Base-by-base conservation (phyloP, 2,113 vertebrate genomes). In the Stegostoma tigrinum region DNA sequence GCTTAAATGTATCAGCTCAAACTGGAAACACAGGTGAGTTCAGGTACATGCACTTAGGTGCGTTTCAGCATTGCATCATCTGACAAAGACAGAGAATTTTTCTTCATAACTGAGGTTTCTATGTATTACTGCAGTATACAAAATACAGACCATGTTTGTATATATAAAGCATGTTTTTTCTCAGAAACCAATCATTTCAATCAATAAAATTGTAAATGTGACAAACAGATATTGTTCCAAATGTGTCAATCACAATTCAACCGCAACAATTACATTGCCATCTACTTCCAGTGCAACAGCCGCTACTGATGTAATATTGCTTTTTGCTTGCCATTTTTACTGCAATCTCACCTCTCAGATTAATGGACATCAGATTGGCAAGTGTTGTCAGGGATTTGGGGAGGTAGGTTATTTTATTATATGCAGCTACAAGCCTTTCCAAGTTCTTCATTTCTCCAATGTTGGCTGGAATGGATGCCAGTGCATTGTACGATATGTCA, bases 401-500 rank as follows among this genome's bases (percentile, higher is more conserved):
- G 38, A 98, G 96, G 85, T 96, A 45, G 94, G 1, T 61, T 87
- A 97, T 97, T 83, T 85, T 94, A 95, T 97, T 97, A 93, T 97
- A 96, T 64, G 86, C 72, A 90, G 97, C 97, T 27, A 96, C 95
- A 91, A 98, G 96, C 95, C 1, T 96, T 96, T 96, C 85, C 96
- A 97, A 96, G 72, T 19, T 96, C 96, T 91, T 96, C 95, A 97
- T 15, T 95, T 97, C 96, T 23, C 97, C 97, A 96, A 96, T 96
- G 78, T 96, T 97, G 95, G 85, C 95, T 95, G 97, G 97, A 83
- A 98, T 96, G 94, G 96, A 96, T 96, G 83, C 96, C 90, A 97
- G 96, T 17, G 87, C 96, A 72, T 97, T 98, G 96, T 97, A 95
- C 95, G 97, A 97, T 70, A 98, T 91, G 96, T 97, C 97, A 94